phyloP scores from a whole-genome alignment of 53 echinoderm and acorn worm species.

The Echinometra lucunter region DNA sequence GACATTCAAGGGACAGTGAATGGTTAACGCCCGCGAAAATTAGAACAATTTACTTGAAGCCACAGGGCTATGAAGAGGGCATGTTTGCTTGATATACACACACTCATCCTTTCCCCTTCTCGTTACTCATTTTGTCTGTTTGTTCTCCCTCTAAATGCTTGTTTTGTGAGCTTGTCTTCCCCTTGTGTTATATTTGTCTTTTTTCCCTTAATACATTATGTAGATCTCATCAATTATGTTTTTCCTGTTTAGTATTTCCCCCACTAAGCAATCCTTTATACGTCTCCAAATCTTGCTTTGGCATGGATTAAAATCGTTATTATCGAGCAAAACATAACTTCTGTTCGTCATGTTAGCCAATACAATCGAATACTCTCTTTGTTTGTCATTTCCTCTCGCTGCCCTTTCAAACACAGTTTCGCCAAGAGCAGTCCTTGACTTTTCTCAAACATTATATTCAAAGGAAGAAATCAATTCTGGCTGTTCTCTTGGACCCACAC shows the following conservation, averaged over 20 bases:
- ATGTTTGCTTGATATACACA: constrained; percentile 42
- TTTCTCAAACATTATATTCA: neutral
- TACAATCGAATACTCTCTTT: neutral
- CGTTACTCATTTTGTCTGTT: neutral
- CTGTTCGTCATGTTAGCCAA: no score
- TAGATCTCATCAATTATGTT: neutral
- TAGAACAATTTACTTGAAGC: constrained; percentile 57
- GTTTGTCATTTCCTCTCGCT: neutral
- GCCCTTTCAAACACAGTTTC: neutral
- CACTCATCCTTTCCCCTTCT: neutral
- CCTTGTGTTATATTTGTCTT: neutral
- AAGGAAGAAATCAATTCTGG: neutral
- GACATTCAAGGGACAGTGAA: constrained; percentile 42
- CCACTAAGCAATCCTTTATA: no score
- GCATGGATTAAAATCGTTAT: no score
- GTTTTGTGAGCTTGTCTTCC: neutral
- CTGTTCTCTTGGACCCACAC: neutral
- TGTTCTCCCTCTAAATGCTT: neutral
- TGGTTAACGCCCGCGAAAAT: constrained; percentile 50
- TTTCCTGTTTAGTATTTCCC: no score
- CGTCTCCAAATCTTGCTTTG: no score
- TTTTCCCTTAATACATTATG: neutral
- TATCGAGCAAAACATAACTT: no score
- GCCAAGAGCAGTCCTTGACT: neutral
- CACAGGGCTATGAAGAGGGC: constrained; percentile 33